A percentile compares a stretch with the other conserved stretches of the same genome.
Evolutionary conservation across 2,113 vertebrate genomes (phyloP).

Genomic region (Mobula hypostoma): DNA sequence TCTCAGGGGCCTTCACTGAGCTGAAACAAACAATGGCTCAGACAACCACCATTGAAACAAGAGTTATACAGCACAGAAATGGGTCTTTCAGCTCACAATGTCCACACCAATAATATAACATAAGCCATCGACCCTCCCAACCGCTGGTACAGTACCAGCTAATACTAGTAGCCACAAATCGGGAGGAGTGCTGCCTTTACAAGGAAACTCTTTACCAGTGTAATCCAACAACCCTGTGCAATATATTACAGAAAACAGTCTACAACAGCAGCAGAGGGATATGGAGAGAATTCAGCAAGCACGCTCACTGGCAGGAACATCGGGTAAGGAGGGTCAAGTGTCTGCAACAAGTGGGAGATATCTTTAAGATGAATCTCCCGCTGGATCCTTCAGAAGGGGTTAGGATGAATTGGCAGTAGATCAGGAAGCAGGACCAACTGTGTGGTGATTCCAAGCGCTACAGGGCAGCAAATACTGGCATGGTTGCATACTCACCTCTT

Average conservation of each 20-base stretch:
- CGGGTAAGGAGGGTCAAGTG: not conserved
- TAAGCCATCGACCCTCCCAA: too few species aligned
- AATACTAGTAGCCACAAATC: too few species aligned
- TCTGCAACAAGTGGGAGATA: not conserved
- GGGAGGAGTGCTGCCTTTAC: too few species aligned
- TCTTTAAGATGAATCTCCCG: not conserved
- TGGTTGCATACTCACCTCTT: constrained; percentile 47
- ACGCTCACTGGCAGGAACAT: not conserved
- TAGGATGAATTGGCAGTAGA: not conserved
- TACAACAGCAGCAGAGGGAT: not conserved
- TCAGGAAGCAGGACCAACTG: not conserved
- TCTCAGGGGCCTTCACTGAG: too few species aligned
- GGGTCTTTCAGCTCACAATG: too few species aligned
- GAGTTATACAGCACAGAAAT: too few species aligned
- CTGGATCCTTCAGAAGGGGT: not conserved
- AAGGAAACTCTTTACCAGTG: too few species aligned
- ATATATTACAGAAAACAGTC: not conserved
- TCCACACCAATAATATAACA: too few species aligned
- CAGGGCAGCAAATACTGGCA: not conserved
- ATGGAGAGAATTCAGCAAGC: not conserved
- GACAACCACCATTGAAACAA: too few species aligned
- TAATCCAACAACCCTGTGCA: not conserved
- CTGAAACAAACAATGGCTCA: too few species aligned
- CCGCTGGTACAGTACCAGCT: too few species aligned
- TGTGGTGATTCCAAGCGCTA: not conserved